These are phyloP conservation scores for Cygnus atratus DNA, from an alignment of 2,113 vertebrate genomes.

Conservation along the genomic window DNA sequence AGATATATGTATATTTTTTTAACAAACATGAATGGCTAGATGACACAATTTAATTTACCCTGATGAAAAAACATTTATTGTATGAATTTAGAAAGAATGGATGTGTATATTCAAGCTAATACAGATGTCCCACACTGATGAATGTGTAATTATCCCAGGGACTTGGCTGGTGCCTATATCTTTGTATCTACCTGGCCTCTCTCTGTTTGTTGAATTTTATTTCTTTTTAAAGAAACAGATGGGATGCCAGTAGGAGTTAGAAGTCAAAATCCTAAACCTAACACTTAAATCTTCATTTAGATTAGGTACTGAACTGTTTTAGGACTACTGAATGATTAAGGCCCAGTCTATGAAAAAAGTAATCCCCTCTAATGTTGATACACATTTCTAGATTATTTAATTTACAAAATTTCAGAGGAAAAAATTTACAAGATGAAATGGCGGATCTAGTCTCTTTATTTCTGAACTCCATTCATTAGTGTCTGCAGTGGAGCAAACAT, in stretches of 20 bases:
- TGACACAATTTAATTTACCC: not conserved
- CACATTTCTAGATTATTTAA: not conserved
- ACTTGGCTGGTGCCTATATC: not conserved
- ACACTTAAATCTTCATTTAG: not conserved
- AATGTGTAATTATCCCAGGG: not conserved
- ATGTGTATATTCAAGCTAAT: not conserved
- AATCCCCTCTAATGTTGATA: not conserved
- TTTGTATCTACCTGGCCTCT: not conserved
- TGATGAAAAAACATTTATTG: not conserved
- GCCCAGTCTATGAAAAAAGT: not conserved
- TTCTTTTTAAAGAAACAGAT: not conserved
- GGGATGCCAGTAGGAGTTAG: not conserved
- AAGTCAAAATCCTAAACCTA: not conserved
- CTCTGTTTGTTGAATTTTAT: not conserved
- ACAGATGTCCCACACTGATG: not conserved
- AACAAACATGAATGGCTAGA: not conserved
- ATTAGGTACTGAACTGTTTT: not conserved
- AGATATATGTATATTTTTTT: not conserved
- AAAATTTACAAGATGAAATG: not conserved
- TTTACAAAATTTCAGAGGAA: not conserved
- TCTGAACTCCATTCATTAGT: rapidly evolving
- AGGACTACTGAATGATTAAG: not conserved
- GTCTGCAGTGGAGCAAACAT: not conserved
- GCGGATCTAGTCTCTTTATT: not conserved
- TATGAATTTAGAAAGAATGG: not conserved